Evolutionary conservation across 2,888 invertebrate genomes (phyloP).

Genomic region (Drosophila gaucha): DNA sequence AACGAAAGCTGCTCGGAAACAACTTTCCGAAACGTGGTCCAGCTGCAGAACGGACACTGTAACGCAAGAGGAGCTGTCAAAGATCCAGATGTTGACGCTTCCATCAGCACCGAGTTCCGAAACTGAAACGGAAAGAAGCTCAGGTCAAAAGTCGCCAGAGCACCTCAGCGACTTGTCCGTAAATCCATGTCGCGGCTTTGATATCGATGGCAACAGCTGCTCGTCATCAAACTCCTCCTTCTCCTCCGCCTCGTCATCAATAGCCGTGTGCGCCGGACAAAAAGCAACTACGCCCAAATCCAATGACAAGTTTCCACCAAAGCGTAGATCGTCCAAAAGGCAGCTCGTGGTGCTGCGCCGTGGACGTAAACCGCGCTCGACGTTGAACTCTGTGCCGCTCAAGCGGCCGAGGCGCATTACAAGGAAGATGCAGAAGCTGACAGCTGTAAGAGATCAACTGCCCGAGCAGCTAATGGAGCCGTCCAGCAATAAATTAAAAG

Average conservation of each 20-base stretch:
- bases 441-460: neutral
- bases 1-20: conserved; percentile 75
- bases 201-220: conserved; percentile 37
- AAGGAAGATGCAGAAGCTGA: neutral
- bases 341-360: conserved; percentile 20
- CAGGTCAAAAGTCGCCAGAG: conserved; percentile 35
- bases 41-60: neutral
- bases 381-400: conserved; percentile 15
- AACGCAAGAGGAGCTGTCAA: neutral
- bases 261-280: neutral
- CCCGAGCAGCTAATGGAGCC: neutral
- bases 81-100: neutral
- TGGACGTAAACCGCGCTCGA: conserved; percentile 22
- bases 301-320: conserved; percentile 45
- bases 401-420: conserved; percentile 19
- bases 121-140: neutral
- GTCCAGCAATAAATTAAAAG: neutral
- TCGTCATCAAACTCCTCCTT: conserved; percentile 14
- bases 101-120: neutral
- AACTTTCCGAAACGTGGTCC: conserved; percentile 42
- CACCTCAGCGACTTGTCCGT: conserved; percentile 64
- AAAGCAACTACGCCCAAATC: neutral
- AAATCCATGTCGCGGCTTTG: conserved; percentile 50
- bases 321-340: neutral
- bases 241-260: neutral